A percentile compares a stretch with the other conserved stretches of the same genome.
Evolutionary conservation across 2,888 invertebrate genomes (phyloP).

Genomic region (Frankliniella fusca): DNA sequence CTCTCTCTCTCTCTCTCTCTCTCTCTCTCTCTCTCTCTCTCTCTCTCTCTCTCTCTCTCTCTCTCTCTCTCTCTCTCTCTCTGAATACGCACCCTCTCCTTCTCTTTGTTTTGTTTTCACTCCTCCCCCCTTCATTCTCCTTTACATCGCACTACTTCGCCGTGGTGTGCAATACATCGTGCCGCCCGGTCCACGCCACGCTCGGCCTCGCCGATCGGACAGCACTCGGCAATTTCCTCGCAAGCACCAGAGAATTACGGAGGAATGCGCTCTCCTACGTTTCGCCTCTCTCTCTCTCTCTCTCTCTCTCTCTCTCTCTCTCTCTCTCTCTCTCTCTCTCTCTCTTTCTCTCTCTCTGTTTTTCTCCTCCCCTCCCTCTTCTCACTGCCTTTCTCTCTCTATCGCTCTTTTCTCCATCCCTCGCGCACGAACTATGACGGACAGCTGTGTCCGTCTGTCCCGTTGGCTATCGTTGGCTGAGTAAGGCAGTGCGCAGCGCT

Average conservation of each 20-base stretch:
- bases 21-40: conserved; percentile 34
- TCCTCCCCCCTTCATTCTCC: neutral
- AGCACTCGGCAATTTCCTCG: conserved; percentile 28
- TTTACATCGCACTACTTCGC: neutral
- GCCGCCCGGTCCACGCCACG: neutral
- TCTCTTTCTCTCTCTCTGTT: neutral
- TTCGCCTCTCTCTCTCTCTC: neutral
- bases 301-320: neutral
- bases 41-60: conserved; percentile 30
- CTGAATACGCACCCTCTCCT: neutral
- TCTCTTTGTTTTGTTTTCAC: neutral
- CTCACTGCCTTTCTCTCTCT: neutral
- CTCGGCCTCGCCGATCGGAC: conserved; percentile 27
- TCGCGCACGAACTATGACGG: neutral
- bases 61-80: conserved; percentile 34
- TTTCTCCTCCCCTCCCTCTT: neutral
- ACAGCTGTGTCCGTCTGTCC: too few species aligned
- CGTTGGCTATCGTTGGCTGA: too few species aligned
- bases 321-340: neutral
- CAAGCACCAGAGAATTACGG: conserved; percentile 26
- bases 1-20: conserved; percentile 37
- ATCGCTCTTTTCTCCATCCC: neutral
- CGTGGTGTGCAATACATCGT: neutral
- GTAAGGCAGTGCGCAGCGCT: too few species aligned
- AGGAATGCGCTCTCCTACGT: neutral